Percentiles rank a stretch among this genome's conserved stretches.
These are phyloP conservation scores for Danaus plexippus DNA, from an alignment of 1,140 invertebrate genomes.

Conservation along the genomic window DNA sequence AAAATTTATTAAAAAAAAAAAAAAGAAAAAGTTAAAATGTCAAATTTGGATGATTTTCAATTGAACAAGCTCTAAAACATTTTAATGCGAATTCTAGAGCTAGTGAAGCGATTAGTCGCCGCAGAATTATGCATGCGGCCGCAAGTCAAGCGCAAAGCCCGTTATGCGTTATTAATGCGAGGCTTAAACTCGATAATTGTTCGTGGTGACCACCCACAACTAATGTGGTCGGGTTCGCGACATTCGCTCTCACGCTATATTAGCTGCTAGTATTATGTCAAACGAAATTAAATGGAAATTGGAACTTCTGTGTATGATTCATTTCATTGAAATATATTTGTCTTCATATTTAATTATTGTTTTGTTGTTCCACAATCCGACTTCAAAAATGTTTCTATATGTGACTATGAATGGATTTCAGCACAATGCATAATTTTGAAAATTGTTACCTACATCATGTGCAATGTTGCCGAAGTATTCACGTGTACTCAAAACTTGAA, in stretches of 20 bases:
- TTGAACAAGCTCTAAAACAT: constrained; percentile 11
- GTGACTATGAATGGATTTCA: too few relatives aligned
- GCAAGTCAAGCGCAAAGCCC: constrained; percentile 31
- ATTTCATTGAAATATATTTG: too few relatives aligned
- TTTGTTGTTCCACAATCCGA: too few relatives aligned
- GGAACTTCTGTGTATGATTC: too few relatives aligned
- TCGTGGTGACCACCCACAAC: constrained; percentile 20
- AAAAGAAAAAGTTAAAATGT: neutral
- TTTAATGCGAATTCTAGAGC: constrained; percentile 24
- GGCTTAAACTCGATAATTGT: constrained; percentile 32
- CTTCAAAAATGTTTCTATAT: too few relatives aligned
- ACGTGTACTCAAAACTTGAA: too few relatives aligned
- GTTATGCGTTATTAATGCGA: constrained; percentile 32
- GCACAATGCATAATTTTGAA: too few relatives aligned
- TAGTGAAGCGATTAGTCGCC: constrained; percentile 29
- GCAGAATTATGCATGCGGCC: constrained; percentile 27
- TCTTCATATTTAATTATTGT: too few relatives aligned
- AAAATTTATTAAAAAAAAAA: too few relatives aligned
- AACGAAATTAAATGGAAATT: too few relatives aligned
- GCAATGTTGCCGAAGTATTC: too few relatives aligned
- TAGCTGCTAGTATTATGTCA: neutral
- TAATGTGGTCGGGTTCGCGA: constrained; percentile 20
- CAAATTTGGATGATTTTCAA: constrained; percentile 8
- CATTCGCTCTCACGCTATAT: constrained; percentile 16
- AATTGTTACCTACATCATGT: too few relatives aligned